phyloP scores from a whole-genome alignment of 2,888 invertebrate species.

The Dicycla oo region DNA sequence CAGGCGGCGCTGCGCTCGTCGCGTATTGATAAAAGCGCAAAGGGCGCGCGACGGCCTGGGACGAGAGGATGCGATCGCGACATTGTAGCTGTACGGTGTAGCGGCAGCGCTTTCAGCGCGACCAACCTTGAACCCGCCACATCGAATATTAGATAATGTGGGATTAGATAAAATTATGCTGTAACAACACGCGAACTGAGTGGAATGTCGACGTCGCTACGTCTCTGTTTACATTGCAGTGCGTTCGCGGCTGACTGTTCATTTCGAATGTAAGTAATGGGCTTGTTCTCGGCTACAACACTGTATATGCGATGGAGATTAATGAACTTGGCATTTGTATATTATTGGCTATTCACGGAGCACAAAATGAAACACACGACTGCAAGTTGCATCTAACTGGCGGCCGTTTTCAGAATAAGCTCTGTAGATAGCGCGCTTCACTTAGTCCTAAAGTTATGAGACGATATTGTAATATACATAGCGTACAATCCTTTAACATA shows the following conservation, averaged over 20 bases:
- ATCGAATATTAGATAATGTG: slow-evolving; percentile 84
- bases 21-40: slow-evolving; percentile 88
- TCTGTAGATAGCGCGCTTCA: slow-evolving; percentile 28
- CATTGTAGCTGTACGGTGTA: slow-evolving; percentile 55
- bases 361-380: slow-evolving; percentile 46
- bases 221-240: slow-evolving; percentile 65
- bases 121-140: slow-evolving; percentile 87
- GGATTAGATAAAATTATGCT: slow-evolving; percentile 77
- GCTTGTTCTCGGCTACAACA: slow-evolving; percentile 43
- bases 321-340: slow-evolving; percentile 63
- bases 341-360: slow-evolving; percentile 61
- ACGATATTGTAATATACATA: neutral
- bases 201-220: slow-evolving; percentile 54
- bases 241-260: slow-evolving; percentile 60
- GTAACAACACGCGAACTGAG: slow-evolving; percentile 66
- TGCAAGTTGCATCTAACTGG: slow-evolving; percentile 32
- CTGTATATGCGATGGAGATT: slow-evolving; percentile 58
- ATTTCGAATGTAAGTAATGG: slow-evolving; percentile 49
- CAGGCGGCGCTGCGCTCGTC: slow-evolving; percentile 81
- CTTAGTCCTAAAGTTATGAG: slow-evolving; percentile 15
- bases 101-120: slow-evolving; percentile 74
- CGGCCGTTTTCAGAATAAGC: slow-evolving; percentile 28
- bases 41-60: slow-evolving; percentile 77
- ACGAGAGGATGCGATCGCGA: slow-evolving; percentile 69
- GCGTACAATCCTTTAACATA: slow-evolving; percentile 10